These are phyloP conservation scores for Netelia inedita DNA, from an alignment of 2,888 invertebrate species.

Conservation along the genomic window DNA sequence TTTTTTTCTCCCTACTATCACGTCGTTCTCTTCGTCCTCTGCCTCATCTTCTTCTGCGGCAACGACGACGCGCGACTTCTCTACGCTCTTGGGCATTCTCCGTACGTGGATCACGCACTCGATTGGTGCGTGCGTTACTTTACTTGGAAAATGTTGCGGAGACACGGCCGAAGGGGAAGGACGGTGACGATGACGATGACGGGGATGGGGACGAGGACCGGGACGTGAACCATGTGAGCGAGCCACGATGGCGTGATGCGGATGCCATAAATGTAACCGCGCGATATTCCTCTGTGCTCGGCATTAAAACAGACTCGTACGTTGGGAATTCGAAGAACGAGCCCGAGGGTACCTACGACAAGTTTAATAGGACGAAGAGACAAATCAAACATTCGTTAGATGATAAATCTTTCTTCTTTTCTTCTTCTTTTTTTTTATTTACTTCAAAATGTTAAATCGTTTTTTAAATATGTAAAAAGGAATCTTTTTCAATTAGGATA, in stretches of 20 bases:
- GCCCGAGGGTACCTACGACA: too few relatives aligned
- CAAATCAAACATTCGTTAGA: too few relatives aligned
- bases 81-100: constrained; percentile 52
- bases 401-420: too few relatives aligned
- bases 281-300: not conserved
- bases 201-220: constrained; percentile 14
- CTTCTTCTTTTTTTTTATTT: too few relatives aligned
- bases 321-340: not conserved
- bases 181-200: constrained; percentile 21
- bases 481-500: too few relatives aligned
- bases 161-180: constrained; percentile 22
- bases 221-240: not conserved
- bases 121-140: constrained; percentile 63
- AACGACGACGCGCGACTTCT: not conserved
- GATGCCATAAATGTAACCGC: constrained; percentile 65
- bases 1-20: constrained; percentile 78
- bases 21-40: constrained; percentile 17
- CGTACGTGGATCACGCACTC: constrained; percentile 64
- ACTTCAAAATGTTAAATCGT: too few relatives aligned
- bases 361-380: too few relatives aligned
- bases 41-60: constrained; percentile 12
- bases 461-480: too few relatives aligned
- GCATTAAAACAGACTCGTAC: constrained; percentile 10
- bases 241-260: constrained; percentile 25
- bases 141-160: constrained; percentile 62